Evolutionary conservation across 2,888 invertebrate genomes (phyloP), one percentile per base, ranked within the genome.

Genomic region (Eupsilia transversa): DNA sequence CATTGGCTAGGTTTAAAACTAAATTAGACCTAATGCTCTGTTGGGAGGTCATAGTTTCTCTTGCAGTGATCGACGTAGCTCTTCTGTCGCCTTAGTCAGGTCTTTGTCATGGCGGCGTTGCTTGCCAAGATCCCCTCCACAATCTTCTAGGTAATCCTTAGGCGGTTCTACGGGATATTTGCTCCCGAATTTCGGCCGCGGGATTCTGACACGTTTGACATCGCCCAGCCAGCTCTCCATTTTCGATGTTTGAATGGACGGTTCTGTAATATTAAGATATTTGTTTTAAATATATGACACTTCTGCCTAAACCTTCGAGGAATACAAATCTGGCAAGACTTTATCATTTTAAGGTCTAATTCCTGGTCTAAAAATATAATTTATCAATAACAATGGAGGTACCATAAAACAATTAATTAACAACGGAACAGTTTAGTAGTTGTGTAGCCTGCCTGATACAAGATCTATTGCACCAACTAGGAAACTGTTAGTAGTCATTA

Each of bases 171-270:
- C 97, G 74, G 97, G 98, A 88, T 97, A 97, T 89, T 96, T 97
- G 86, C 96, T 97, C 67, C 97, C 97, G 91, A 98, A 98, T 96
- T 98, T 98, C 9, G 98, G 98, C 84, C 98, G 97, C 41, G 98
- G 98, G 88, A 98, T 98, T 87, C 98, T 97, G 81, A 98, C 97
- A 86, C 98, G 97, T 93, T 98, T 98, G 65, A 98, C 98, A 93
- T 98, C 98, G 84, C 97, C 97, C 89, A 98, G 94, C 98, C 98
- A 98, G 87, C 98, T 97, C 92, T 98, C 98, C 98, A 98, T 98
- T 87, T 84, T 92, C 54, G 59, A 74, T 43, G 60, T 38, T 23
- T 52, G 30, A 74, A 65, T 59, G 56, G 23, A 54, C 27, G 33
- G 33, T 17, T 35, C 80, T 81, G 80, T 23, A 81, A 59, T 20